Conservation (phyloP, 2,888 invertebrate species). For the Theristus sp. region DNA sequence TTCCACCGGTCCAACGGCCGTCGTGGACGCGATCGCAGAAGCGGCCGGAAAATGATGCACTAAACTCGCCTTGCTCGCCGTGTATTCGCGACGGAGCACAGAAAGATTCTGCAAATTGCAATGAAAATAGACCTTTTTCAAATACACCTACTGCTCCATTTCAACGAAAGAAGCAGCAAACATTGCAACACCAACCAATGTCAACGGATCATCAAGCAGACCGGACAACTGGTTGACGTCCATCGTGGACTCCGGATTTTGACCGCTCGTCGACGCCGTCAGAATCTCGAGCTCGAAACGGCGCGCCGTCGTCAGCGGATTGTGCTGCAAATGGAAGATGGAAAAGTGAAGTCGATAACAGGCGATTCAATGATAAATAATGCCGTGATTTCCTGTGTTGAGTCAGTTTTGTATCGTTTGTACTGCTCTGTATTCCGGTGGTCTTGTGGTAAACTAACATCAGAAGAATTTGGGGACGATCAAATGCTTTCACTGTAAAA, state of each 20-base stretch:
- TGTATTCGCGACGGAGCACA: neutral
- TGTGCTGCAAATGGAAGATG: neutral
- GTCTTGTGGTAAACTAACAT: too few relatives aligned
- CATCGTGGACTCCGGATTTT: neutral
- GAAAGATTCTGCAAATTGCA: neutral
- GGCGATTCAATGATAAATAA: too few relatives aligned
- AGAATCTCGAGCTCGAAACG: neutral
- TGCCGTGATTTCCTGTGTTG: too few relatives aligned
- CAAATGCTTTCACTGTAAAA: too few relatives aligned
- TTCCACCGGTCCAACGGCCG: neutral
- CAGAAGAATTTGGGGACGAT: too few relatives aligned
- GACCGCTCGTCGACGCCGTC: neutral
- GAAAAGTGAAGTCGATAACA: too few relatives aligned
- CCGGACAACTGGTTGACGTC: neutral
- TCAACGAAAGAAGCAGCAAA: too few relatives aligned
- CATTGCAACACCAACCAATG: too few relatives aligned
- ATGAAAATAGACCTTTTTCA: too few relatives aligned
- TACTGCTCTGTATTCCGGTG: too few relatives aligned
- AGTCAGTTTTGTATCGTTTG: too few relatives aligned
- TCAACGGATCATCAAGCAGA: neutral
- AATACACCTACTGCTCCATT: too few relatives aligned
- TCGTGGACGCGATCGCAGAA: neutral
- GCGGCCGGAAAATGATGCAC: neutral
- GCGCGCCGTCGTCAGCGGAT: neutral
- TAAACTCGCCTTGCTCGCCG: neutral